A percentile compares a stretch with the other conserved stretches of the same genome.
phyloP scores from a whole-genome alignment of 2,113 vertebrate genomes.

The Marcusenius ussheri region DNA sequence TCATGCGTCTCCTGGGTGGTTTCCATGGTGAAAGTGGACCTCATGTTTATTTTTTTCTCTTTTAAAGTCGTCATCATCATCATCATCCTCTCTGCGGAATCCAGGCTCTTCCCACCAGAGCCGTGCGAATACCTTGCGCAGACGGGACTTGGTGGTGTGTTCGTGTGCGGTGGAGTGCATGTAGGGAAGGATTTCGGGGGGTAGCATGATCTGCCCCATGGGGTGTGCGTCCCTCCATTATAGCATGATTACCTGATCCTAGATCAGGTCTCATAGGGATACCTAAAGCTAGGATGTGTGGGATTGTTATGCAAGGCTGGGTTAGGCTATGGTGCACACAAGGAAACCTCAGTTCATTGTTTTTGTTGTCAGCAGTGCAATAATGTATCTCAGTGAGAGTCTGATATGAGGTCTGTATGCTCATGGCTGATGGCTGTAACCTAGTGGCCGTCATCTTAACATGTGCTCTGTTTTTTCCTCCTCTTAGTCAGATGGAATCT shows the following conservation, averaged over 20 bases:
- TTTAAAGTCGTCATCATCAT: constrained; percentile 65
- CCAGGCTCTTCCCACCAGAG: constrained; percentile 56
- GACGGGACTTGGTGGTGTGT: constrained; percentile 67
- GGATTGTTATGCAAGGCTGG: background rate
- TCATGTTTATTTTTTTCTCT: constrained; percentile 36
- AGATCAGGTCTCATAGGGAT: background rate
- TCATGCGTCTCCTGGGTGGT: background rate
- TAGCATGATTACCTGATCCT: background rate
- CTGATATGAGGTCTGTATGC: background rate
- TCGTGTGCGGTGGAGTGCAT: background rate
- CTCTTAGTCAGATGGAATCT: constrained; percentile 56
- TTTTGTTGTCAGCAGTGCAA: background rate
- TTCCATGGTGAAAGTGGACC: background rate
- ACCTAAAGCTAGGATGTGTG: background rate
- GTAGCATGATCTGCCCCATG: background rate
- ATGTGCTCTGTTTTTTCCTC: constrained; percentile 30
- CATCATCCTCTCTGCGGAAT: constrained; percentile 51
- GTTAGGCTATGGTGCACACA: background rate
- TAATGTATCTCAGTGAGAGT: background rate
- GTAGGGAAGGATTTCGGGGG: background rate
- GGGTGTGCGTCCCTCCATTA: background rate
- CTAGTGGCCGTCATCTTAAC: background rate
- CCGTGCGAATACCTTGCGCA: constrained; percentile 61
- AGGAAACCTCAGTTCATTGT: background rate
- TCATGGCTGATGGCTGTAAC: background rate